Base-by-base conservation (phyloP, 2,113 vertebrate genomes). In the Cryptotis parvus region DNA sequence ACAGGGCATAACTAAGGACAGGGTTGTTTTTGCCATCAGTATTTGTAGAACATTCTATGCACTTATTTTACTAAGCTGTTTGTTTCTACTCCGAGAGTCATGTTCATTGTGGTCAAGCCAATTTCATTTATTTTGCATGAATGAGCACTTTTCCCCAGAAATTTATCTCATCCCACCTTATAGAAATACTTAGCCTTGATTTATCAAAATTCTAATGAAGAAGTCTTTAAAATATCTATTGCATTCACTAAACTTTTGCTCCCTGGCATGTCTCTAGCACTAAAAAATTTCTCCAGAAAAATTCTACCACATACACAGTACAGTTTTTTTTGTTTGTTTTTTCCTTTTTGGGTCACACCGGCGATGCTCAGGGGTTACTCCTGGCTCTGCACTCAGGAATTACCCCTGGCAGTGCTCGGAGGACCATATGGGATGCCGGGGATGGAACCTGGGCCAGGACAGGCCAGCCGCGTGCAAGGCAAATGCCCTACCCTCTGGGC, bases 221-320 rank as follows among this genome's bases (percentile, higher is more conserved):
- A 66, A 68, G 14, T 43, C 16, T 79, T 33, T 31, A 14, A 41
- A 39, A 66, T 81, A 63, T 63, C 10, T 33, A n/a, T 72, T 81
- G 18, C 26, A 9, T 26, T 81, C 7, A 63, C 6, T 75, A 11
- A 63, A 16, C 8, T 75, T 87, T 75, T 52, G 58, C 1, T 66
- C 43, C 22, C 39, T 26, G 35, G 29, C 18, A 75, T 73, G 76
- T 84, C 39, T 41, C 2, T 37, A 79, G 73, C 6, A 81, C 11
- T 90, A 75, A 52, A 78, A n/a, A 87, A 55, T 69, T 55, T 74
- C 31, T 86, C 26, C 16, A 84, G 29, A 91, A 68, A n/a, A 90
- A 76, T 70, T 77, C 16, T 70, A 74, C 9, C 70, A 58, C 6
- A 24, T 55, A 70, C 2, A 65, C 1, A 58, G 58, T 26, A 89